A percentile compares a stretch with the other conserved stretches of the same genome.
phyloP scores from a whole-genome alignment of 2,113 vertebrate species.

The Hemiprocne comata region DNA sequence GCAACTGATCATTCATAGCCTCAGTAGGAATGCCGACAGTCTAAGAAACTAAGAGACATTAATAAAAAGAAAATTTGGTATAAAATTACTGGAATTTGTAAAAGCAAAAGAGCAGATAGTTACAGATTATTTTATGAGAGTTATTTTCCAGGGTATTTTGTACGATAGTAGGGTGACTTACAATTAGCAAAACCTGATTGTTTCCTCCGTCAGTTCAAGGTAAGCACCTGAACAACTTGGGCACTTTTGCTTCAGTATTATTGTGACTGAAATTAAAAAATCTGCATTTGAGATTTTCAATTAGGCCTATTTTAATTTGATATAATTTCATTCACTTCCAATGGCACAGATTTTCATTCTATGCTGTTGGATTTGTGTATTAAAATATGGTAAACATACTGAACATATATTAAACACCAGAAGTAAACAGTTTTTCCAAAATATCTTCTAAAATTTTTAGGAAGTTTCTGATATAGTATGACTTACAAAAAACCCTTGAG shows the following conservation, averaged over 20 bases:
- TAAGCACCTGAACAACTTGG: not conserved
- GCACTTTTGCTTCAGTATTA: not conserved
- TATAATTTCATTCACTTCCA: not conserved
- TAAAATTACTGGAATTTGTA: not conserved
- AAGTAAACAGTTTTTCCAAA: not conserved
- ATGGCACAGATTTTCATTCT: not conserved
- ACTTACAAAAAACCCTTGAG: not conserved
- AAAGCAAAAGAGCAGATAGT: not conserved
- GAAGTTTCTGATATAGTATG: not conserved
- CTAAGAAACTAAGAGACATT: not conserved
- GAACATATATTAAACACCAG: not conserved
- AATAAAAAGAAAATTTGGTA: not conserved
- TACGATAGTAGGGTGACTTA: not conserved
- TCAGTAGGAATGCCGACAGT: not conserved
- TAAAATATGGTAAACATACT: not conserved
- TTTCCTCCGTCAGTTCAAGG: not conserved
- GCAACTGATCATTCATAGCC: not conserved
- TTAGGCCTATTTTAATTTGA: not conserved
- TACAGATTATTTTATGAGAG: not conserved
- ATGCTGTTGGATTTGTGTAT: not conserved
- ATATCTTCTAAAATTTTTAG: not conserved
- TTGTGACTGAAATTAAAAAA: not conserved
- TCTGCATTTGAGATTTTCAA: not conserved
- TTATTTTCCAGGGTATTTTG: not conserved
- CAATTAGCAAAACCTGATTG: not conserved